phyloP scores from a whole-genome alignment of 2,888 invertebrate genomes.

The Tanytarsus gracilentus region DNA sequence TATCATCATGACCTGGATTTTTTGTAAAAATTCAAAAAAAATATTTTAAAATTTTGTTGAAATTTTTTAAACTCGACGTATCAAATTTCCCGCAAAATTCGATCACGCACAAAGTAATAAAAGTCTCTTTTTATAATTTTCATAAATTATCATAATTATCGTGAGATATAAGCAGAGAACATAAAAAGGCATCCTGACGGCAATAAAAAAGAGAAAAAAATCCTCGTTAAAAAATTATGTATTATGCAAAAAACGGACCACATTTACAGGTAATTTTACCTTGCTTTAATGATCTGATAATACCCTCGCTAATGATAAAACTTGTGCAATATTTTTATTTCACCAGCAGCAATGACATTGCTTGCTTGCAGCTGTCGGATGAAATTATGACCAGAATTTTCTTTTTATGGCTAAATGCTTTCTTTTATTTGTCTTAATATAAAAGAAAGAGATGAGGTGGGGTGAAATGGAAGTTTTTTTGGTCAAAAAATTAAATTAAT shows the following conservation, averaged over 20 bases:
- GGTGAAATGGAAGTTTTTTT: slow-evolving; percentile 7
- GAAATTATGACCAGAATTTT: background rate
- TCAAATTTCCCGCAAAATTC: no score
- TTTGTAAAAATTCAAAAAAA: no score
- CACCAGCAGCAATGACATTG: background rate
- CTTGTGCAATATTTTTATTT: slow-evolving; percentile 22
- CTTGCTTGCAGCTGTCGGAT: slow-evolving; percentile 25
- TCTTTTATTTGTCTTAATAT: no score
- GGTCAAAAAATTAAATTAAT: slow-evolving; percentile 1
- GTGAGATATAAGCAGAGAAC: background rate
- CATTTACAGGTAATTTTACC: slow-evolving; percentile 28
- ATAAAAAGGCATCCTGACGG: slow-evolving; percentile 5
- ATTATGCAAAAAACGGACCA: slow-evolving; percentile 14
- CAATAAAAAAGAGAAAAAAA: slow-evolving; percentile 19
- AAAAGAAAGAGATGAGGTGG: background rate
- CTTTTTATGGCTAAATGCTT: no score
- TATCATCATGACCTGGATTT: no score
- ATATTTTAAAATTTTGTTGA: no score
- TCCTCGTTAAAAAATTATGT: slow-evolving; percentile 10
- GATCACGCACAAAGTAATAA: no score
- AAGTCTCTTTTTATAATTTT: no score
- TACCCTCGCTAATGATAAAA: slow-evolving; percentile 29
- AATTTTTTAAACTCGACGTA: no score
- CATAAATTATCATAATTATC: slow-evolving; percentile 25
- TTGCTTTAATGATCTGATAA: slow-evolving; percentile 29